A percentile compares a stretch with the other conserved stretches of the same genome.
phyloP scores from a whole-genome alignment of 2,888 invertebrate species.

The Metalampra italica region DNA sequence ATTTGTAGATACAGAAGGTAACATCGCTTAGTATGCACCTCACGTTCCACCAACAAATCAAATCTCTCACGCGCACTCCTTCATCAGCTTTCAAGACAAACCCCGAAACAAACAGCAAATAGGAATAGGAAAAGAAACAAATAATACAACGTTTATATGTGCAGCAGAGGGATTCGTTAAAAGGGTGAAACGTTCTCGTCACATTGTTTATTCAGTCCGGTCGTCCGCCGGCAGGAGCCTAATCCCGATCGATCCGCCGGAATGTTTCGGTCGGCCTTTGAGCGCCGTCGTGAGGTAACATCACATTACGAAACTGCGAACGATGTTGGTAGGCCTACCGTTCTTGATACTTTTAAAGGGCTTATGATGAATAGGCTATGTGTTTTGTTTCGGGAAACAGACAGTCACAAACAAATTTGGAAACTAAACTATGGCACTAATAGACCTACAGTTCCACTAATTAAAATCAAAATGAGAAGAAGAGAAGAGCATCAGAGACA shows the following conservation, averaged over 20 bases:
- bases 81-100: conserved; percentile 19
- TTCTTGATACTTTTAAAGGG: background rate
- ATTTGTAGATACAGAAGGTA: too few relatives aligned
- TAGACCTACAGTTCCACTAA: too few relatives aligned
- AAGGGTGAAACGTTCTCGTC: conserved; percentile 68
- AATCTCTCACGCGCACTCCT: conserved; percentile 4
- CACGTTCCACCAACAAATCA: conserved; percentile 8
- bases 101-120: conserved; percentile 22
- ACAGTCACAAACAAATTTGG: too few relatives aligned
- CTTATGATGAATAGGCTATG: background rate
- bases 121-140: conserved; percentile 43
- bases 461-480: too few relatives aligned
- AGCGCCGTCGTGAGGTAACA: conserved; percentile 8
- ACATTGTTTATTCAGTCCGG: conserved; percentile 75
- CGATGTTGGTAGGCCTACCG: background rate
- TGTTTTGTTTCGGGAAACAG: too few relatives aligned
- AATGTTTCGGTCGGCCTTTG: conserved; percentile 39
- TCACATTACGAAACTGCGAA: background rate
- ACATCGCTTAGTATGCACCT: background rate
- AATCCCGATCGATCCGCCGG: conserved; percentile 63
- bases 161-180: conserved; percentile 65
- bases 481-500: too few relatives aligned
- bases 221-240: conserved; percentile 41
- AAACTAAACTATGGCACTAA: too few relatives aligned
- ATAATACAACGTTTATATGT: conserved; percentile 49